Evolutionary conservation across 2,113 vertebrate genomes (phyloP).

Genomic region (Dicaeum eximium): DNA sequence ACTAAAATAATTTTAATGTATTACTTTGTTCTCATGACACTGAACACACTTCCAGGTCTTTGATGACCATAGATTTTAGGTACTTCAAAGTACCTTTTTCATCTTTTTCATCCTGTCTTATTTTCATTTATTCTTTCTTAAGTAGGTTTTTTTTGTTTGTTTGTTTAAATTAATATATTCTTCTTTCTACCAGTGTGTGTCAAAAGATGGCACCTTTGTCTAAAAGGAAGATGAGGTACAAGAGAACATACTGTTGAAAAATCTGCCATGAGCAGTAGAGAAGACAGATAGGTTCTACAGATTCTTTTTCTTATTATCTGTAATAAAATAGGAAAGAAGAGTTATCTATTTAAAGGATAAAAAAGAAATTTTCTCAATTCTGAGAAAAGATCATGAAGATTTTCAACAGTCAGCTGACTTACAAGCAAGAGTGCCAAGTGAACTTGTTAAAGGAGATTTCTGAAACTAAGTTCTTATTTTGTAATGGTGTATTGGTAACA

Average conservation of each 20-base stretch:
- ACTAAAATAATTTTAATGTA: not conserved
- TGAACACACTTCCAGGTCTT: not conserved
- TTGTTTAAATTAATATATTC: not conserved
- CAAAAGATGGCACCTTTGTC: not conserved
- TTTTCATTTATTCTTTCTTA: not conserved
- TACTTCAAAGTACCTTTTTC: not conserved
- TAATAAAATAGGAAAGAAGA: not conserved
- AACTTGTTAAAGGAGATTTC: not conserved
- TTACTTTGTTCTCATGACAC: not conserved
- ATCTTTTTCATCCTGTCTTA: not conserved
- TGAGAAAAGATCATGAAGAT: not conserved
- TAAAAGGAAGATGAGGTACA: not conserved
- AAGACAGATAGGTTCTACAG: not conserved
- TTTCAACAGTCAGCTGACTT: not conserved
- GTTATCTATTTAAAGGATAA: not conserved
- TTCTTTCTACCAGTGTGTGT: not conserved
- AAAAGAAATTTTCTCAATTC: not conserved
- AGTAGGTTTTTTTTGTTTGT: too few species aligned
- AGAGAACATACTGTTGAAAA: not conserved
- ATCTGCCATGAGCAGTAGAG: not conserved
- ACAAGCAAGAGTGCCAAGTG: not conserved
- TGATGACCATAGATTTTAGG: not conserved
- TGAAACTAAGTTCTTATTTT: not conserved
- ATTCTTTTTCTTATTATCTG: not conserved
- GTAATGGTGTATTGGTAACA: not conserved